Conservation (phyloP, 2,888 invertebrate species). For the Xiphydria camelus region DNA sequence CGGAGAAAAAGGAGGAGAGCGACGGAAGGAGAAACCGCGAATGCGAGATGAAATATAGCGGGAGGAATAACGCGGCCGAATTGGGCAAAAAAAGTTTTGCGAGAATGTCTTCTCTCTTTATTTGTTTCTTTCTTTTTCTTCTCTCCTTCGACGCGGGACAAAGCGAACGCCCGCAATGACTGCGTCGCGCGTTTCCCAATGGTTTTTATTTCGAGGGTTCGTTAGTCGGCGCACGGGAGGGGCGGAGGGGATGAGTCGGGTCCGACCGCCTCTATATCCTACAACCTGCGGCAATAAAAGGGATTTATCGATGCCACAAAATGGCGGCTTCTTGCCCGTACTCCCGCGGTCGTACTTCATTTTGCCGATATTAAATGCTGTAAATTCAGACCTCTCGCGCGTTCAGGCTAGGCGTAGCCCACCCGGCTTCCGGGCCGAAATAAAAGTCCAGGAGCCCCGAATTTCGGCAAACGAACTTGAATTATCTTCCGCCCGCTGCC, state of each 20-base stretch:
- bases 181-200: conserved; percentile 13
- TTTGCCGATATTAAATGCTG: conserved; percentile 48
- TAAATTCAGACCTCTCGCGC: conserved; percentile 36
- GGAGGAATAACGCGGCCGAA: too few species aligned
- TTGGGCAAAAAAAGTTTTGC: neutral
- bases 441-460: too few species aligned
- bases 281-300: conserved; percentile 37
- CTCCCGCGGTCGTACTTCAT: conserved; percentile 41
- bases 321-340: conserved; percentile 34
- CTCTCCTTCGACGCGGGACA: conserved; percentile 4
- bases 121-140: conserved; percentile 10
- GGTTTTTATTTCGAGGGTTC: conserved; percentile 27
- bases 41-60: too few species aligned
- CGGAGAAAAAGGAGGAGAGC: too few species aligned
- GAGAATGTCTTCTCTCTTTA: neutral
- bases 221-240: conserved; percentile 15
- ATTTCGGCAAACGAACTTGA: too few species aligned
- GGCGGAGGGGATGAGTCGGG: too few species aligned
- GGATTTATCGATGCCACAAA: conserved; percentile 49
- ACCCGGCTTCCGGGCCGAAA: too few species aligned
- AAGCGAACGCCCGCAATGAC: neutral
- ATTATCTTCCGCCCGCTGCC: too few species aligned
- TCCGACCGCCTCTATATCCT: too few species aligned
- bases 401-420: too few species aligned
- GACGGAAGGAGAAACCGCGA: too few species aligned